Evolutionary conservation across 2,888 invertebrate genomes (phyloP), one percentile per base, ranked within the genome.

Genomic region (Cerceris ruficornis): DNA sequence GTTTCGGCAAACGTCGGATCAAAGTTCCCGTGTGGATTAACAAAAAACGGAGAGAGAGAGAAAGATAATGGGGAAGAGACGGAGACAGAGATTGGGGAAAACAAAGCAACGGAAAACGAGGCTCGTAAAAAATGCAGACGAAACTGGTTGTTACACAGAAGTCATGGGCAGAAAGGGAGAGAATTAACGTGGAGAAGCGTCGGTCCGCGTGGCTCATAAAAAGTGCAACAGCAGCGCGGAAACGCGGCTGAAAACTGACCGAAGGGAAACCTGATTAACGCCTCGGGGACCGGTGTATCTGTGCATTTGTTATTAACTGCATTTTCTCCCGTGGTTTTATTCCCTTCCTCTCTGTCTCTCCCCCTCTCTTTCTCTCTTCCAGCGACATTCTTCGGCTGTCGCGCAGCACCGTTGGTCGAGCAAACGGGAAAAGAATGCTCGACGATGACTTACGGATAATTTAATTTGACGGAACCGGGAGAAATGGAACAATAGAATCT

Each of bases 401-500:
- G 9, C 7, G 49, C 39, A 39, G 55, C 15, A 41, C 39, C 28
- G 42, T 28, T 28, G 55, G 39, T 6, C 28, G 39, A 62, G 15
- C n/a, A 42, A 46, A 13, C 41, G 61, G 14, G 43, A 66, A 41
- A n/a, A 41, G 42, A 41, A 60, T 46, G 13, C 54, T 42, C 62
- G 17, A 60, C 66, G 75, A 69, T 66, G 80, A 76, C 80, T 80
- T 69, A 75, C 77, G 81, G 73, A 70, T 81, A 77, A 81, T 81
- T 81, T 77, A 65, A 81, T 81, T 81, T 71, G 70, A 60, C 67
- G 54, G 57, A 42, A 65, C 58, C 49, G 55, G 64, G 61, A 67
- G 69, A 67, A 64, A 64, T 66, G 68, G 77, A 73, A 81, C 76
- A 75, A 80, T 80, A 54, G 54, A 57, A 55, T 28, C 28, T 28